These are phyloP conservation scores for Pseudomugil gertrudae DNA, from an alignment of 2,797 vertebrate species.

Conservation along the genomic window DNA sequence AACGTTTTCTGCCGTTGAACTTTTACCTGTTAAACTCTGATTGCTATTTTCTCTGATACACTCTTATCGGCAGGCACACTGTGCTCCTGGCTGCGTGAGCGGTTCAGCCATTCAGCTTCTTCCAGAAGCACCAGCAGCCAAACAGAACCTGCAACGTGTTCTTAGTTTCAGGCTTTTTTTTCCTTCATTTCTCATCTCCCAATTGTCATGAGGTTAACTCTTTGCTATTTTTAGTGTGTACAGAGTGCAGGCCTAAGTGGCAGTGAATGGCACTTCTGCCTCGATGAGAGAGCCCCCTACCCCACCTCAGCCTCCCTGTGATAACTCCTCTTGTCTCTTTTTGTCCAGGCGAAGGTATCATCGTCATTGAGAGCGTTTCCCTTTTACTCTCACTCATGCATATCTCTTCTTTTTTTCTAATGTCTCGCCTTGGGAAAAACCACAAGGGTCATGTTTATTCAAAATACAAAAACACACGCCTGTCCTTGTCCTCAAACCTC, in stretches of 20 bases:
- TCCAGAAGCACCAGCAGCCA: background rate
- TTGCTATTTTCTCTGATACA: conserved; percentile 42
- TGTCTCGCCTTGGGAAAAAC: conserved; percentile 68
- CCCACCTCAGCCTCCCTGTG: conserved; percentile 50
- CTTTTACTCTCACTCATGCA: conserved; percentile 39
- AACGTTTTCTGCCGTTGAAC: conserved; percentile 22
- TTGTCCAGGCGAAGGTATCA: conserved; percentile 75
- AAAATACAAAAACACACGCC: conserved; percentile 74
- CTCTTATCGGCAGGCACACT: conserved; percentile 28
- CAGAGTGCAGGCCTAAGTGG: conserved; percentile 75
- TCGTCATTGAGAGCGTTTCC: conserved; percentile 72
- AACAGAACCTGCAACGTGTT: background rate
- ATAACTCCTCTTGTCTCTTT: conserved; percentile 82
- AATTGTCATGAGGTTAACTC: conserved; percentile 71
- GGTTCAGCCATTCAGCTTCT: background rate
- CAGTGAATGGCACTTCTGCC: conserved; percentile 83
- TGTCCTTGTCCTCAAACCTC: conserved; percentile 73
- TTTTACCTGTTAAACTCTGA: conserved; percentile 62
- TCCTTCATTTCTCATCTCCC: conserved; percentile 21
- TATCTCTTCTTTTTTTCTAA: conserved; percentile 35
- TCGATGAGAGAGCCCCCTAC: conserved; percentile 68
- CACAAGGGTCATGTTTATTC: conserved; percentile 80
- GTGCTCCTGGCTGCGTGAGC: background rate
- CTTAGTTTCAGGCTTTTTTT: conserved; percentile 34
- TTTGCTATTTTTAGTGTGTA: conserved; percentile 84